Conservation (phyloP, 2,888 invertebrate species). For the Nephrotoma appendiculata region DNA sequence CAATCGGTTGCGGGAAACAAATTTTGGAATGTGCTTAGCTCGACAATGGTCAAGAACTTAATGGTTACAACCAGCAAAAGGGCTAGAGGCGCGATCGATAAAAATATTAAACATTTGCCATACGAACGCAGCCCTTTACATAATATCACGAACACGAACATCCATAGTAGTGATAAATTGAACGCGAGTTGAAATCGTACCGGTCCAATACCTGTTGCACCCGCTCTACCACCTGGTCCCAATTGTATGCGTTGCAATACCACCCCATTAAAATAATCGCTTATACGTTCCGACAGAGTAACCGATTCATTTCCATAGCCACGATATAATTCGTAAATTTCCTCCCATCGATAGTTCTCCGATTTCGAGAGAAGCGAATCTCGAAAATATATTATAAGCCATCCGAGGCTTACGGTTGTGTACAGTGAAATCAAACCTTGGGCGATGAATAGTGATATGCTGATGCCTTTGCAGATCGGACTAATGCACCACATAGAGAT, state of each 20-base stretch:
- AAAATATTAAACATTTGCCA: slow-evolving; percentile 46
- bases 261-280: slow-evolving; percentile 72
- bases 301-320: slow-evolving; percentile 36
- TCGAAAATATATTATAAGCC: slow-evolving; percentile 77
- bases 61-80: slow-evolving; percentile 35
- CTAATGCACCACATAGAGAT: slow-evolving; percentile 90
- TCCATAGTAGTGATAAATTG: slow-evolving; percentile 81
- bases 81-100: slow-evolving; percentile 63
- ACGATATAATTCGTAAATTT: slow-evolving; percentile 53
- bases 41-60: slow-evolving; percentile 23
- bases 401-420: slow-evolving; percentile 77
- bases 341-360: slow-evolving; percentile 68
- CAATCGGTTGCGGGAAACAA: slow-evolving; percentile 69
- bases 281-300: slow-evolving; percentile 58
- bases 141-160: slow-evolving; percentile 72
- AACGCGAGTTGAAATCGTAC: slow-evolving; percentile 67
- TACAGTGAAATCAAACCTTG: slow-evolving; percentile 75
- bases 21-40: slow-evolving; percentile 30
- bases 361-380: slow-evolving; percentile 73
- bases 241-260: slow-evolving; percentile 45
- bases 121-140: slow-evolving; percentile 64
- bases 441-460: slow-evolving; percentile 61
- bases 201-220: slow-evolving; percentile 19
- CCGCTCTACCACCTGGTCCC: slow-evolving; percentile 23
- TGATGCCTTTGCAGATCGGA: slow-evolving; percentile 81